Conservation (phyloP, 2,113 vertebrate species). For the Oncorhynchus nerka region DNA sequence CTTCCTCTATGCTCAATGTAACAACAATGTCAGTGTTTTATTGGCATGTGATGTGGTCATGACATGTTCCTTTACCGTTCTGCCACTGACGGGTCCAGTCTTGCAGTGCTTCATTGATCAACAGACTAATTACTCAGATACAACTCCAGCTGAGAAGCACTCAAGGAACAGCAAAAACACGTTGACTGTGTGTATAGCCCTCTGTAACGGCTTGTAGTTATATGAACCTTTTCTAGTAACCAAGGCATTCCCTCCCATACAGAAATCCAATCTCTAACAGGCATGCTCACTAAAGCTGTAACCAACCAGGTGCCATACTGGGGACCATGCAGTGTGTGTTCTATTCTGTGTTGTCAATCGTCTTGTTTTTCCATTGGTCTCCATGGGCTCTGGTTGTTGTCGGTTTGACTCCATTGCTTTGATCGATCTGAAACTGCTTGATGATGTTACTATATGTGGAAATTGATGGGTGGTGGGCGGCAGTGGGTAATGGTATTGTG, state of each 20-base stretch:
- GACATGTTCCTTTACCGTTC: neutral
- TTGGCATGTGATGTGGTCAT: neutral
- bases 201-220: neutral
- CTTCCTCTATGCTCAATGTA: neutral
- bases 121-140: constrained; percentile 39
- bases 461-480: neutral
- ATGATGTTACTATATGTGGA: constrained; percentile 27
- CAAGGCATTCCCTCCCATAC: constrained; percentile 63
- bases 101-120: constrained; percentile 21
- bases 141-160: constrained; percentile 35
- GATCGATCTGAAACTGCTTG: constrained; percentile 32
- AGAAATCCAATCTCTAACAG: constrained; percentile 60
- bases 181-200: constrained; percentile 16
- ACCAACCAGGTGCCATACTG: constrained; percentile 57
- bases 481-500: no score
- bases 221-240: constrained; percentile 49
- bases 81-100: constrained; percentile 4
- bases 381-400: constrained; percentile 59
- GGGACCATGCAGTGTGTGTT: constrained; percentile 58
- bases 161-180: constrained; percentile 12
- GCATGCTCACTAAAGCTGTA: constrained; percentile 66
- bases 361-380: constrained; percentile 48
- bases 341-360: constrained; percentile 47
- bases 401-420: constrained; percentile 50
- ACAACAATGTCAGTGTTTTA: neutral